Evolutionary conservation across 2,888 invertebrate species (phyloP), one percentile per base, ranked within the genome.

Genomic region (Clostera curtula): DNA sequence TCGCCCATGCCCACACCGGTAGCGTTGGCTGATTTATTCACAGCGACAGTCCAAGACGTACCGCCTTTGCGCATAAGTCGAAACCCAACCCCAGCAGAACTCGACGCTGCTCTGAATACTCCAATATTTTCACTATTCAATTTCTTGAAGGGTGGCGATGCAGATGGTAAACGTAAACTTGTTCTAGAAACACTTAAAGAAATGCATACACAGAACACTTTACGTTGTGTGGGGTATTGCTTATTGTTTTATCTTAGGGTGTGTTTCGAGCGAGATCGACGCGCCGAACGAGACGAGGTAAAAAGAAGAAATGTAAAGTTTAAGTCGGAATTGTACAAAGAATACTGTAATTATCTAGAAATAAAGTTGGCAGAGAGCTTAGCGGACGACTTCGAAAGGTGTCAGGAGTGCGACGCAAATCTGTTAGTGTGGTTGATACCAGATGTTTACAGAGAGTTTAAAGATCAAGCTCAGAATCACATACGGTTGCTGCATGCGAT

Each of bases 401-500:
- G 97, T 65, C 96, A 96, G 69, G 91, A 95, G 66, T 92, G 92
- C 65, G 96, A 96, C 79, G 90, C 94, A 25, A 88, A 91, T 58
- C 87, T 97, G 67, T 90, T 97, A 71, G 92, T 95, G 59, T 97
- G 93, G 89, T 85, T 98, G 50, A 88, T 98, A 65, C 96, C 97
- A 25, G 96, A 96, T 67, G 87, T 97, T 36, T 98, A 95, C 74
- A 89, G 91, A 60, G 95, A 93, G 73, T 97, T 96, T 71, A 92
- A 94, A 59, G 90, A 91, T 49, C 90, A 92, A 56, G 91, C 93
- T 20, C 88, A 95, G 42, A 96, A 96, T 49, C 96, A 96, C 69
- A 89, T 92, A 35, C 92, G 95, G 57, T 85, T 98, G 40, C 79
- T 98, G 46, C 92, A 95, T 64, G 88, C 96, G 49, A 92, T 98